A percentile compares a stretch with the other conserved stretches of the same genome.
Evolutionary conservation across 2,797 vertebrate genomes (phyloP).

Genomic region (Chrysocyon brachyurus): DNA sequence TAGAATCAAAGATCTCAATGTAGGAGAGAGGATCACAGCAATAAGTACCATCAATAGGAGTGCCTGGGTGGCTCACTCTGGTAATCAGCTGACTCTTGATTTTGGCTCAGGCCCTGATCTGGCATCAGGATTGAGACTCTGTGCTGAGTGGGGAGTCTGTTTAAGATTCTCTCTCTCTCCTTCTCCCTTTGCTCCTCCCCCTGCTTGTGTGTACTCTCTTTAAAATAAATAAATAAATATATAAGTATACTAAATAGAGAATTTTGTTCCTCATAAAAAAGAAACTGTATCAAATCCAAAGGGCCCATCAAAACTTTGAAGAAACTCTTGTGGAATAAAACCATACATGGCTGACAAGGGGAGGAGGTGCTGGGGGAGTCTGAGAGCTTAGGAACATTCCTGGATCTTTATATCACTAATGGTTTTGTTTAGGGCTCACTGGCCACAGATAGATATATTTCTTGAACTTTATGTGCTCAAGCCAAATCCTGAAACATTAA

Average conservation of each 20-base stretch:
- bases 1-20: slow-evolving; percentile 44
- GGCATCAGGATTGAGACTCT: background rate
- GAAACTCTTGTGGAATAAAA: background rate
- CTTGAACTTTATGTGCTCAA: slow-evolving; percentile 29
- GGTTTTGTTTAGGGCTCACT: slow-evolving; percentile 39
- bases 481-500: slow-evolving; percentile 57
- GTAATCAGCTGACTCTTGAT: background rate
- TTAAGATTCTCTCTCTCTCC: background rate
- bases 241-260: slow-evolving; percentile 40
- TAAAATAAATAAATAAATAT: background rate
- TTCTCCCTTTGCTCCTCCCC: background rate
- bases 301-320: background rate
- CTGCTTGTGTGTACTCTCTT: background rate
- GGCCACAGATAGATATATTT: slow-evolving; percentile 25
- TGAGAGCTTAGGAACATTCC: background rate
- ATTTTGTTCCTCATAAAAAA: background rate
- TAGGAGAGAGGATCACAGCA: background rate
- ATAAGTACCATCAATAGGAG: slow-evolving; percentile 29
- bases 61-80: background rate
- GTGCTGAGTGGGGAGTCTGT: background rate
- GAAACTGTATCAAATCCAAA: slow-evolving; percentile 11
- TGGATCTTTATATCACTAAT: slow-evolving; percentile 5
- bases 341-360: background rate
- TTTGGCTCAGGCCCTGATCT: background rate
- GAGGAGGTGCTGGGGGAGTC: background rate